Conservation (phyloP, 2,797 vertebrate genomes). For the Poeciliopsis gracilis region DNA sequence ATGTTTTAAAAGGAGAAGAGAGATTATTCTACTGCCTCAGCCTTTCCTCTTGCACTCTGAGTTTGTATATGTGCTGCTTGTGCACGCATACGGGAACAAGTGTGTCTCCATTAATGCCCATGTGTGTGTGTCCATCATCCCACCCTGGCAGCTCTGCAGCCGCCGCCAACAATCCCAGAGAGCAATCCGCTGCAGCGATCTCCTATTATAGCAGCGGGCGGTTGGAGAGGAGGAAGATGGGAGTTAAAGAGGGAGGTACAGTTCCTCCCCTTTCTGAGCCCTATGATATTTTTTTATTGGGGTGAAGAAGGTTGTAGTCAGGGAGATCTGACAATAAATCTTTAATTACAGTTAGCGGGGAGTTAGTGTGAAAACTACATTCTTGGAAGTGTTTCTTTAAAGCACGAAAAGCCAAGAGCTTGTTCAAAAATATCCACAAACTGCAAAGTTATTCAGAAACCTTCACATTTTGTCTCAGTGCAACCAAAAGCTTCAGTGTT, state of each 20-base stretch:
- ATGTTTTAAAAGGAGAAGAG: conserved; percentile 27
- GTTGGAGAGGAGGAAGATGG: conserved; percentile 25
- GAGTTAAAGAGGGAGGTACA: conserved; percentile 29
- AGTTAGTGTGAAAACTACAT: conserved; percentile 5
- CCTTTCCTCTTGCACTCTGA: conserved; percentile 47
- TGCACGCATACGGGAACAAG: conserved; percentile 32
- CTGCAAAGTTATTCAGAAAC: neutral
- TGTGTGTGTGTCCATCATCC: conserved; percentile 82
- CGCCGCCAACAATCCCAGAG: conserved; percentile 78
- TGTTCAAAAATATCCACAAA: neutral
- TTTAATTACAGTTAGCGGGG: conserved; percentile 26
- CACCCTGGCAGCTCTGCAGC: conserved; percentile 64
- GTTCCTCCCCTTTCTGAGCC: conserved; percentile 59
- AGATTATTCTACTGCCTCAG: conserved; percentile 58
- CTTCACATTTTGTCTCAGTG: neutral
- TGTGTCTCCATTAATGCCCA: conserved; percentile 70
- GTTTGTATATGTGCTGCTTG: conserved; percentile 29
- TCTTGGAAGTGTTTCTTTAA: neutral
- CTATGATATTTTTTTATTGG: conserved; percentile 68
- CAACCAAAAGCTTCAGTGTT: neutral
- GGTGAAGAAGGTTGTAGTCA: conserved; percentile 67
- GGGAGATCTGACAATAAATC: conserved; percentile 67
- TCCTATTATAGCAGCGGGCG: conserved; percentile 84
- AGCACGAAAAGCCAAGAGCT: neutral
- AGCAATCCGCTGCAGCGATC: conserved; percentile 77